A percentile compares a stretch with the other conserved stretches of the same genome.
Evolutionary conservation across 1,140 invertebrate genomes (phyloP).

Genomic region (Ceratosolen fusciceps): DNA sequence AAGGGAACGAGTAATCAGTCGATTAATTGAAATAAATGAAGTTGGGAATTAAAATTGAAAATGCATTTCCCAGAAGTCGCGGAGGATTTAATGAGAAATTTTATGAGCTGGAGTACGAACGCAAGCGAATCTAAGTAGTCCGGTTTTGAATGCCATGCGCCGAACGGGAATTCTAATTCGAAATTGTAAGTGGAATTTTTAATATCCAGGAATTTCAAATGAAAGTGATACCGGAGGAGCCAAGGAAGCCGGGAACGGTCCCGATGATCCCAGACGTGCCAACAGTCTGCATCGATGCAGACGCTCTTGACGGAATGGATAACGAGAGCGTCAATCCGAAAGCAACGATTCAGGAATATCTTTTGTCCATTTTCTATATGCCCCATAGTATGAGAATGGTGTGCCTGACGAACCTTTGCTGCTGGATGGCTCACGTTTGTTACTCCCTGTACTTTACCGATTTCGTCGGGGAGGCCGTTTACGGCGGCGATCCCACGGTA

Average conservation of each 20-base stretch:
- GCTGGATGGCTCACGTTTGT: slow-evolving; percentile 98
- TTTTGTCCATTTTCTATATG: slow-evolving; percentile 91
- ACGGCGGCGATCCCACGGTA: slow-evolving; percentile 88
- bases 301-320: background rate
- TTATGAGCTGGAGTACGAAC: too few relatives aligned
- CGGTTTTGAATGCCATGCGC: too few relatives aligned
- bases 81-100: too few relatives aligned
- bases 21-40: too few relatives aligned
- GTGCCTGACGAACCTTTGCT: slow-evolving; percentile 95
- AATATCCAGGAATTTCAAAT: slow-evolving; percentile 59
- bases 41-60: too few relatives aligned
- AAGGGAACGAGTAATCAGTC: too few relatives aligned
- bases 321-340: slow-evolving; percentile 59
- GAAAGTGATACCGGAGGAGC: slow-evolving; percentile 52
- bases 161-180: too few relatives aligned
- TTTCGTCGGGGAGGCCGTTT: slow-evolving; percentile 97
- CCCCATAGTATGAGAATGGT: slow-evolving; percentile 87
- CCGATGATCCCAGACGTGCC: slow-evolving; percentile 32
- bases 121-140: too few relatives aligned
- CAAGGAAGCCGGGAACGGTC: background rate
- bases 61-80: too few relatives aligned
- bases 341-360: slow-evolving; percentile 80
- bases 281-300: slow-evolving; percentile 51
- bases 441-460: slow-evolving; percentile 98
- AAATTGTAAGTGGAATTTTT: background rate